Evolutionary conservation across 2,888 invertebrate genomes (phyloP).

Genomic region (Leptothorax acervorum): DNA sequence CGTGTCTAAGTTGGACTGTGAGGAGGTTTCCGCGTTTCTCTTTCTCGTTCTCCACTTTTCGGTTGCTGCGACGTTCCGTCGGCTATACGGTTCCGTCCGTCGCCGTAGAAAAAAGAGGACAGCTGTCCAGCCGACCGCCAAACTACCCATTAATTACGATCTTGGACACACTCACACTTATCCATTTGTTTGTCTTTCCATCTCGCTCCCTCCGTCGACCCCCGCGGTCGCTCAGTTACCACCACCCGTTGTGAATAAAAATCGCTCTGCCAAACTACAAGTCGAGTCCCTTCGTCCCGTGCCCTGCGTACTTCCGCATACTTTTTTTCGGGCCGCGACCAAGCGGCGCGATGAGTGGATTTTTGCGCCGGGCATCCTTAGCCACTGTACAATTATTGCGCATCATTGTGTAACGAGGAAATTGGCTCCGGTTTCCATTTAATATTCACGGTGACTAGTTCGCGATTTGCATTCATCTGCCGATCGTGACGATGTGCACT

Average conservation of each 20-base stretch:
- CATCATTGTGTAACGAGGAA: slow-evolving; percentile 43
- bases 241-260: slow-evolving; percentile 72
- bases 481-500: slow-evolving; percentile 19
- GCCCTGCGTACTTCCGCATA: slow-evolving; percentile 51
- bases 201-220: slow-evolving; percentile 42
- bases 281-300: slow-evolving; percentile 53
- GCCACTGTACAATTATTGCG: slow-evolving; percentile 41
- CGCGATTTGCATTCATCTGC: slow-evolving; percentile 49
- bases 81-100: slow-evolving; percentile 78
- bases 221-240: slow-evolving; percentile 50
- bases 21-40: slow-evolving; percentile 81
- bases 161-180: slow-evolving; percentile 76
- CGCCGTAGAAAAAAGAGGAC: slow-evolving; percentile 80
- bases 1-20: slow-evolving; percentile 74
- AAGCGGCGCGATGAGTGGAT: slow-evolving; percentile 40
- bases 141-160: slow-evolving; percentile 85
- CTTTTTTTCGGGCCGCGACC: slow-evolving; percentile 46
- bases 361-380: slow-evolving; percentile 4
- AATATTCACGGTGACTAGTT: slow-evolving; percentile 50
- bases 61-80: slow-evolving; percentile 76
- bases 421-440: slow-evolving; percentile 31
- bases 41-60: slow-evolving; percentile 67
- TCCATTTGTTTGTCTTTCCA: slow-evolving; percentile 79
- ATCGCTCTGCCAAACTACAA: slow-evolving; percentile 74
- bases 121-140: slow-evolving; percentile 85